Percentiles rank a stretch among this genome's conserved stretches.
Evolutionary conservation across 2,797 vertebrate species (phyloP).

Genomic region (Gobionotothen gibberifrons): DNA sequence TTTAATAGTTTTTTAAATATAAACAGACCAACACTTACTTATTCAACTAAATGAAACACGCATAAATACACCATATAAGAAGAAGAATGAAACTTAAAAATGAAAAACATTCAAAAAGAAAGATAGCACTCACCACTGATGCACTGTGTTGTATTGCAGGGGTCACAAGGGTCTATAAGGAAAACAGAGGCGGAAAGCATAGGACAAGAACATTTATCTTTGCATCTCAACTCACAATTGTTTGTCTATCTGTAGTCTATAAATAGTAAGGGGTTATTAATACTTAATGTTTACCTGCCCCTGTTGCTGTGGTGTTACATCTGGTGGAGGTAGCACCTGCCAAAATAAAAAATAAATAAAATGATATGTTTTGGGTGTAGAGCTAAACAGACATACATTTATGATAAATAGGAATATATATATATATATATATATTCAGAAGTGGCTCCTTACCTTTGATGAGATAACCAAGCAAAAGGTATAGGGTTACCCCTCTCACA

Average conservation of each 20-base stretch:
- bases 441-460: constrained; percentile 46
- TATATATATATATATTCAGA: neutral
- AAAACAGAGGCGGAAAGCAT: constrained; percentile 8
- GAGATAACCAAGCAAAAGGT: constrained; percentile 39
- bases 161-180: neutral
- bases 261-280: constrained; percentile 1
- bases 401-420: neutral
- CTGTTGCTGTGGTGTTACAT: neutral
- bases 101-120: constrained; percentile 29
- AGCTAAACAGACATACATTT: neutral
- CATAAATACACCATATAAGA: neutral
- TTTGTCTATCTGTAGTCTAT: neutral
- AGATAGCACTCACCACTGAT: constrained; percentile 23
- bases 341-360: constrained; percentile 9
- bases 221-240: constrained; percentile 2
- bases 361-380: neutral
- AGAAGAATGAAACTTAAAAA: neutral
- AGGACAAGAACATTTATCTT: neutral
- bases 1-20: neutral
- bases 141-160: accelerated
- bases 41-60: neutral
- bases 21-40: neutral
- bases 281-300: constrained; percentile 23
- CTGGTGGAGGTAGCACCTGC: neutral
- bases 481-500: neutral